Evolutionary conservation across 2,113 vertebrate species (phyloP).

Genomic region (Eurypyga helias): DNA sequence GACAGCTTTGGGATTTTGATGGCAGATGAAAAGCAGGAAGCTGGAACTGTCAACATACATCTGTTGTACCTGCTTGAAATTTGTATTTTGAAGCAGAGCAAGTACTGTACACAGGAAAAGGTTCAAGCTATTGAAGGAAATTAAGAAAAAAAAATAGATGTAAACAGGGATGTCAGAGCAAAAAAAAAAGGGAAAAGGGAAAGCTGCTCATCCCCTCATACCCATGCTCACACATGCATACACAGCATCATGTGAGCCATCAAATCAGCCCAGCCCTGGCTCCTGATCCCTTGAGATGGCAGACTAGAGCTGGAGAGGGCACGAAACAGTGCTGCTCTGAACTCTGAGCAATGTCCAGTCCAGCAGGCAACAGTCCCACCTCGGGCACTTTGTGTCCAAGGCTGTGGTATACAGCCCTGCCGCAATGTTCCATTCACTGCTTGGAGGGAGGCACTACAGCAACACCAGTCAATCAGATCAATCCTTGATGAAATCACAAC

Average conservation of each 20-base stretch:
- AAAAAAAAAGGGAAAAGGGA: too few species aligned
- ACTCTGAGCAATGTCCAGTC: not conserved
- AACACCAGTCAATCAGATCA: not conserved
- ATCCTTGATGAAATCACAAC: not conserved
- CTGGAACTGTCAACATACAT: not conserved
- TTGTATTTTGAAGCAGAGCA: not conserved
- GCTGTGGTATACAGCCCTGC: not conserved
- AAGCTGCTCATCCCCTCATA: not conserved
- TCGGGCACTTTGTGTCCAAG: rapidly evolving
- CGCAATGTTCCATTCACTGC: not conserved
- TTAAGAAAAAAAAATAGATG: not conserved
- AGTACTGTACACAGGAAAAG: not conserved
- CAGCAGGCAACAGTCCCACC: not conserved
- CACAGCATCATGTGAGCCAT: not conserved
- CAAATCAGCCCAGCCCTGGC: not conserved
- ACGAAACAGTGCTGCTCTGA: not conserved
- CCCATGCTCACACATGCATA: not conserved
- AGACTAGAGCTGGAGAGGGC: not conserved
- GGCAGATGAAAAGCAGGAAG: not conserved
- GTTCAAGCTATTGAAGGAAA: not conserved
- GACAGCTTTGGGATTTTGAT: not conserved
- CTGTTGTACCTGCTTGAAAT: not conserved
- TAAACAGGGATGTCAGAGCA: not conserved
- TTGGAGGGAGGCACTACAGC: not conserved
- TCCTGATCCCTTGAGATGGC: not conserved